Evolutionary conservation across 53 echinoderm and acorn worm genomes (phyloP), one percentile per base, ranked within the genome.

Genomic region (Paelopatides confundens): DNA sequence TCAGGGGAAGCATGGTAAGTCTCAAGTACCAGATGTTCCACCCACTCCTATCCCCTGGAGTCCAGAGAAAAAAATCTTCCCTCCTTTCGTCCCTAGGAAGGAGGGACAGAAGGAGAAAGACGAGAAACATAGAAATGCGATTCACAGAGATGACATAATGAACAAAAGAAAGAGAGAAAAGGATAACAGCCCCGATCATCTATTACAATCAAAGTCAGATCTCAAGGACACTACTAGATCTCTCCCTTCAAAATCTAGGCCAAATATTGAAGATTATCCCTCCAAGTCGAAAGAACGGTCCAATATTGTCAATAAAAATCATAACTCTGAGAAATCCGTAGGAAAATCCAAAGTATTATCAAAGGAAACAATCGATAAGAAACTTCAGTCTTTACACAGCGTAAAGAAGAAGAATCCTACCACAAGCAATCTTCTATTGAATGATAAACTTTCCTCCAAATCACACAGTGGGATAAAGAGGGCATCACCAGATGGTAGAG

Each of bases 41-140:
- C 54, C 53, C 10, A 50, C 79, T 29, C 79, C 79, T 52, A 18
- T 54, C 15, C 52, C 31, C 32, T 79, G 79, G 79, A 79, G 31
- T 10, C 51, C 79, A 9, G 79, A 32, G 52, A 50, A 18, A 18
- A 51, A 54, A 31, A 53, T 14, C 4, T 54, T 79, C 33, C 50
- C 49, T 79, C 49, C 77, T 51, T 77, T 40, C 49, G 51, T 48
- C 46, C 79, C 79, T 79, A 79, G 43, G 51, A 23, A 32, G 13
- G 54, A 79, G n/a, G 14, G 54, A 51, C 32, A 50, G n/a, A n/a
- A 79, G 17, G 68, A 31, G 32, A 35, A 63, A 31, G 15, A 35
- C 7, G 35, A 32, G 15, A 31, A 67, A 31, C 13, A 17, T 28
- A 1, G 14, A 4, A 67, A 35, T 31, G 14, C 9, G 43, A 43